phyloP scores from a whole-genome alignment of 2,888 invertebrate genomes.

The Meiosimyza decipiens region DNA sequence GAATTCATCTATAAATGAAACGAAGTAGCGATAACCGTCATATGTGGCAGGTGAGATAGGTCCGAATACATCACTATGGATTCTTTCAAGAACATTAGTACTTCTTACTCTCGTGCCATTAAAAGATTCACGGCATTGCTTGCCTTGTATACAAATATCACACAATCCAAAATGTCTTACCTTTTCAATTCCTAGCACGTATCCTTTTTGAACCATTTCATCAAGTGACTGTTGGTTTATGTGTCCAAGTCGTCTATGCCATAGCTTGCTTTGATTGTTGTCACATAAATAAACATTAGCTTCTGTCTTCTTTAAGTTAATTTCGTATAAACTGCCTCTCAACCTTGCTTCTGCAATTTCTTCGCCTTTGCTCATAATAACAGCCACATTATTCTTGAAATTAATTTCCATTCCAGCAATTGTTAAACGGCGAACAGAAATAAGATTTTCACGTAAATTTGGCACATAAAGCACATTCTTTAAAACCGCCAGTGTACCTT shows the following conservation, averaged over 20 bases:
- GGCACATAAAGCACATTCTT: slow-evolving; percentile 4
- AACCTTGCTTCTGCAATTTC: background rate
- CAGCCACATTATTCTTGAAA: too few species aligned
- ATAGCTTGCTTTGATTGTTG: background rate
- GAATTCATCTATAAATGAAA: too few species aligned
- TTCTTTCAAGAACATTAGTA: too few species aligned
- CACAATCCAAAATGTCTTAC: slow-evolving; percentile 26
- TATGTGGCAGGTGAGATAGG: too few species aligned
- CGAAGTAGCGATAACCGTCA: too few species aligned
- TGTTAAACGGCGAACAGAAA: too few species aligned
- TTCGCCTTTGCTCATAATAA: too few species aligned
- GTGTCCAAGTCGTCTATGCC: background rate
- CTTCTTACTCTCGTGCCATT: background rate
- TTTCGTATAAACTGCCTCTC: background rate
- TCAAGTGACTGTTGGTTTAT: slow-evolving; percentile 19
- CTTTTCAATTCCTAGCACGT: slow-evolving; percentile 26
- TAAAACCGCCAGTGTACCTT: background rate
- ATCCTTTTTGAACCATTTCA: too few species aligned
- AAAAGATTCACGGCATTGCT: slow-evolving; percentile 25
- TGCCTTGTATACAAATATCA: slow-evolving; percentile 30
- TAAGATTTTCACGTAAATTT: background rate
- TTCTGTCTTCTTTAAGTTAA: background rate
- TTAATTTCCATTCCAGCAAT: too few species aligned
- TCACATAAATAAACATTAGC: background rate
- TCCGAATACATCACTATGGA: too few species aligned